Base-by-base conservation (phyloP, 2,888 invertebrate species). In the Cyclophora albipunctata region DNA sequence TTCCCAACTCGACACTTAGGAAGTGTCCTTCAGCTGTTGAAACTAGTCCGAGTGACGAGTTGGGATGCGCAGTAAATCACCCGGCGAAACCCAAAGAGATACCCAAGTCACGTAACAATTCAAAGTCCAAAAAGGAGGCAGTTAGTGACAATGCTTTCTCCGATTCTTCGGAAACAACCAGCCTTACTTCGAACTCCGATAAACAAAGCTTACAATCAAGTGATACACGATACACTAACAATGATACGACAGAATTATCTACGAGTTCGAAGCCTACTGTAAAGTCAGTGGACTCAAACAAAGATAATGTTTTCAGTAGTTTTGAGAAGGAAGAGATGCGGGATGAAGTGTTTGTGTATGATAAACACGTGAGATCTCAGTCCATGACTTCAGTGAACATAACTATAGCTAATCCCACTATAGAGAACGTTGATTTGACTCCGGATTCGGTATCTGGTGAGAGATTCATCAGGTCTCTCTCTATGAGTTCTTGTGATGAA, bases 1-100 rank as follows among this genome's bases (percentile, higher is more conserved):
- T 98, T 62, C 98, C 98, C 0, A 98, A 98, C 78, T 92, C 94
- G 2, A 95, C 96, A 0, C 85, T 98, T 42, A 92, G 95, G 57
- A 96, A 94, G 80, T 96, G 96, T 72, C 95, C 97, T 7, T 92
- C 92, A 7, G 92, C 93, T 4, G 84, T 93, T 42, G 93, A 93
- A 67, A 93, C 92, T 46, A 81, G 84, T 56, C 82, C 88, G 3
- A 85, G 73, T 57, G 86, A 87, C 3, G 90, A 90, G 59, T 58
- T 84, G 46, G 81, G 68, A 34, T 69, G 71, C 55, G 60, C 72
- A 55, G 67, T 66, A 6, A 84, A 71, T 57, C 84, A 74, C 73
- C 73, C 67, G 42, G 69, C 65, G 2, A 71, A 71, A 55, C 63
- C 71, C 5, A 79, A 75, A 60, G 73, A 76, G 55, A 77, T 78